A percentile compares a stretch with the other conserved stretches of the same genome.
phyloP scores from a whole-genome alignment of 1,140 invertebrate species.

The Acyrthosiphon pisum region DNA sequence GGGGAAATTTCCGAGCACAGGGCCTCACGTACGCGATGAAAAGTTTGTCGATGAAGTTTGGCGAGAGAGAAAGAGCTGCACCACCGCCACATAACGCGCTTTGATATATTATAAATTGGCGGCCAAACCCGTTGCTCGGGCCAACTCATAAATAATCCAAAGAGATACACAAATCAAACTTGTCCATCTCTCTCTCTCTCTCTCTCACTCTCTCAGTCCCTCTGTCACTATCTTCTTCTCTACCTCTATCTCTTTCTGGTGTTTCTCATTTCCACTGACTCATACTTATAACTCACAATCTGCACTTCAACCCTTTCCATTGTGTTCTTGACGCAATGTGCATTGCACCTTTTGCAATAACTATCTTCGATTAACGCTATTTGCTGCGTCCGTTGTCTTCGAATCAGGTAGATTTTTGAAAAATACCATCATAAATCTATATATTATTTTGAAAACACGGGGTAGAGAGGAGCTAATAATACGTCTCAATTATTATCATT shows the following conservation, averaged over 20 bases:
- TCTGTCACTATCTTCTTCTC: background rate
- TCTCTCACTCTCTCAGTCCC: background rate
- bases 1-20: background rate
- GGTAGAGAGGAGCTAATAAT: too few relatives aligned
- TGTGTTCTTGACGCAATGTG: background rate
- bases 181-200: conserved; percentile 12
- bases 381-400: accelerated
- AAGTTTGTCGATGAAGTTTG: conserved; percentile 57
- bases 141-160: conserved; percentile 57
- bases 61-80: conserved; percentile 28
- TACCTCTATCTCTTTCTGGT: background rate
- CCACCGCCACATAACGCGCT: conserved; percentile 26
- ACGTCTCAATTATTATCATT: background rate
- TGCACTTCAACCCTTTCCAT: background rate
- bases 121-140: conserved; percentile 52
- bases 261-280: background rate
- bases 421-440: background rate
- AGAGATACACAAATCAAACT: conserved; percentile 56
- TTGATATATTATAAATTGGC: conserved; percentile 57
- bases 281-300: background rate
- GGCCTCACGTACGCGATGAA: conserved; percentile 48
- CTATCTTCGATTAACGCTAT: background rate
- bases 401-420: background rate
- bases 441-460: too few relatives aligned
- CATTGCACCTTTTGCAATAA: background rate